These are phyloP conservation scores for Platorchestia sp. DNA, from an alignment of 1,140 invertebrate genomes.

Conservation along the genomic window DNA sequence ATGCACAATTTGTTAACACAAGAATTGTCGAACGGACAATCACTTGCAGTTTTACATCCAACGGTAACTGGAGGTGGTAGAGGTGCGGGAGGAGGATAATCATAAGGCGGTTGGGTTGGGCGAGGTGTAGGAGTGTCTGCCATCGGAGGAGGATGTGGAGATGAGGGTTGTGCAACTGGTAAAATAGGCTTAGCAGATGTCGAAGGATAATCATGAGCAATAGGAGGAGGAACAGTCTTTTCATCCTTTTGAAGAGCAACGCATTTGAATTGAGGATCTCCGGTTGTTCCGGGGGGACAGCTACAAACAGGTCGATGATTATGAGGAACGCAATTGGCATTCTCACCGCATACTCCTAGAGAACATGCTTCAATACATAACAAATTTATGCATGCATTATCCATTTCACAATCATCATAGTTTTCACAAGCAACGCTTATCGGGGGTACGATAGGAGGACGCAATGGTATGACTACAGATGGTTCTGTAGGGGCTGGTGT, in stretches of 20 bases:
- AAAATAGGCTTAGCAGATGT: not conserved
- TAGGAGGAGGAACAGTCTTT: not conserved
- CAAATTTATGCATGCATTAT: conserved; percentile 78
- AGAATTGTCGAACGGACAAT: conserved; percentile 74
- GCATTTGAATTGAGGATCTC: conserved; percentile 59
- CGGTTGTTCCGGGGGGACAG: conserved; percentile 59
- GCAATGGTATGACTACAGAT: conserved; percentile 49
- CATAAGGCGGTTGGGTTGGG: not conserved
- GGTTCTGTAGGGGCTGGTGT: conserved; percentile 77
- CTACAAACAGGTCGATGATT: conserved; percentile 63
- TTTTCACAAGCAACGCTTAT: conserved; percentile 61
- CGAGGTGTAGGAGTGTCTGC: conserved; percentile 7
- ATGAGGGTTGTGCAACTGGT: conserved; percentile 12
- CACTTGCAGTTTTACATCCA: conserved; percentile 79
- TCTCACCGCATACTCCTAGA: conserved; percentile 78
- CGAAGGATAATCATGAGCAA: conserved; percentile 16
- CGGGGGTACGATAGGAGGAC: conserved; percentile 74
- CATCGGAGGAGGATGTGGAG: conserved; percentile 40
- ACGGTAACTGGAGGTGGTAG: conserved; percentile 69
- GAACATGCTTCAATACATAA: conserved; percentile 83
- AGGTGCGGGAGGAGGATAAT: conserved; percentile 57
- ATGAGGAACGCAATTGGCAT: conserved; percentile 78
- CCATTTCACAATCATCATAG: conserved; percentile 78
- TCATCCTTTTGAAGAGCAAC: conserved; percentile 25
- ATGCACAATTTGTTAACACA: conserved; percentile 67